These are phyloP conservation scores for Tympanuchus pallidicinctus DNA, from an alignment of 2,113 vertebrate genomes.

Conservation along the genomic window DNA sequence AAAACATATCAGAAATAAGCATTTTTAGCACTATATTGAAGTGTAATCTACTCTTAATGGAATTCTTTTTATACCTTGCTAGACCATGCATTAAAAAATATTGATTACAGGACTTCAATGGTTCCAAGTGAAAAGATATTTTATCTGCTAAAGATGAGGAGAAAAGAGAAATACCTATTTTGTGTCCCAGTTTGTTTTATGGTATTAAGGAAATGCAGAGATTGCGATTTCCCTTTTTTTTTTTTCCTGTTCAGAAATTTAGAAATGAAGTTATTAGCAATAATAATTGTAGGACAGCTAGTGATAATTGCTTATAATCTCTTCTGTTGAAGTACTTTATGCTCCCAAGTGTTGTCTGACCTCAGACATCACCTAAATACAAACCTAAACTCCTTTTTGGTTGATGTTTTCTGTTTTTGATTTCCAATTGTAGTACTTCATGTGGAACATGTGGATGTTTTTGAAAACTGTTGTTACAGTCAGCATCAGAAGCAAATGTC, in stretches of 20 bases:
- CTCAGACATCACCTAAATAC: neutral
- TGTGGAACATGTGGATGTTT: neutral
- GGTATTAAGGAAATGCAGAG: neutral
- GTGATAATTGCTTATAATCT: neutral
- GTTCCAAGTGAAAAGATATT: conserved; percentile 27
- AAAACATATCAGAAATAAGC: neutral
- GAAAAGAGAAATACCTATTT: neutral
- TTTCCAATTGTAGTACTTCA: neutral
- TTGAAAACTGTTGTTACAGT: neutral
- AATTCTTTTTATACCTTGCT: conserved; percentile 49
- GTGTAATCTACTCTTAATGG: conserved; percentile 12
- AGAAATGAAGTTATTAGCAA: neutral
- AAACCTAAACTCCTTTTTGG: neutral
- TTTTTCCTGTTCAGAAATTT: neutral
- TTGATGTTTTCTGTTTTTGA: neutral
- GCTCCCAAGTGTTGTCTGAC: neutral
- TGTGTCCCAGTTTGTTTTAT: neutral
- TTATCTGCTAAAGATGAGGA: neutral
- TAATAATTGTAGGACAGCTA: neutral
- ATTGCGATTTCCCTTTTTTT: neutral
- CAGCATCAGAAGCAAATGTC: neutral
- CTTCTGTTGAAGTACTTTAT: neutral
- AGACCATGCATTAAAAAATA: conserved; percentile 20
- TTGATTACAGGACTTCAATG: neutral
- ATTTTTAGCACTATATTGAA: conserved; percentile 13